Base-by-base conservation (phyloP, 2,797 vertebrate species). In the Ctenopoma kingsleyae region DNA sequence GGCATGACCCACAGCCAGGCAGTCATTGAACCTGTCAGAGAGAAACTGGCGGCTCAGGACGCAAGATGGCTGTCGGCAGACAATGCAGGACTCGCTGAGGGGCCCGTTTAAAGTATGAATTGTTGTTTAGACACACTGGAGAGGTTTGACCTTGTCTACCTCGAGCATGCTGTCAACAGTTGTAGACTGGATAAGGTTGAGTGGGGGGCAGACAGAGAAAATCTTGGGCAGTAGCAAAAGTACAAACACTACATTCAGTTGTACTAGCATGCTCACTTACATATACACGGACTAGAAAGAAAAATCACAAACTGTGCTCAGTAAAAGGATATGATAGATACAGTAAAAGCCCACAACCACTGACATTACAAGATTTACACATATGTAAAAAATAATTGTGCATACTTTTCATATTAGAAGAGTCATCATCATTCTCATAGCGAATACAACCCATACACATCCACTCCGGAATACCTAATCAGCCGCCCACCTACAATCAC, bases 11-110 rank as follows among this genome's bases (percentile, higher is more conserved):
- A 63, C 76, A 76, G 82, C 67, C 78, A 57, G 71, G 74, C 88
- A 68, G 78, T 69, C 76, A 78, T 71, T 81, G 82, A 89, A 91
- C 86, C 76, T 88, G 90, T 91, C 90, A 91, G 62, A 49, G 79
- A 77, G 76, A 80, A 86, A 83, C 78, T 73, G 82, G 84, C 53
- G 32, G 83, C 78, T 86, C 56, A 52, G 81, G 74, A 83, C 80
- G 67, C 66, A 83, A 78, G 76, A 87, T 84, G 89, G 90, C 84
- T 82, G 67, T 87, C 61, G 60, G 72, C 22, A 40, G 67, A 81
- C 76, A 52, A 76, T 68, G 62, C 52, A 3, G 62, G 51, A 72
- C 69, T 75, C 38, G 2, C 80, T 61, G 62, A 66, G 69, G 79
- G 80, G 62, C 57, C 32, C 35, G 27, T 85, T 84, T 87, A 78